Base-by-base conservation (phyloP, 92 coral and sea anemone genomes). In the Paragorgia papillata region DNA sequence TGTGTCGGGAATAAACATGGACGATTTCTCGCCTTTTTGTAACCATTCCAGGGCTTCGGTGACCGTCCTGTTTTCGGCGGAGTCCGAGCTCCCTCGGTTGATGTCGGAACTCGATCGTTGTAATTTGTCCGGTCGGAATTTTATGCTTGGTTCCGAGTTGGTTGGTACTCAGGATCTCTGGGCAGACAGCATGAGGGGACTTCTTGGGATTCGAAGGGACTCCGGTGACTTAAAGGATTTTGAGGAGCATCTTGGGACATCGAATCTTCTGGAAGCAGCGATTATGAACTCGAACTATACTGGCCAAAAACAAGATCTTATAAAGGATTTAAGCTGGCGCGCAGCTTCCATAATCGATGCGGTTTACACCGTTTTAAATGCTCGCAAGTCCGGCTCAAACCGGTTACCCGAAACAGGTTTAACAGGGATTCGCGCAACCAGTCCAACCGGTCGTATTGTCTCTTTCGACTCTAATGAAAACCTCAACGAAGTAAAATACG, bases 281-380 rank as follows among this genome's bases (percentile, higher is more conserved):
- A 9, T 71, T 6, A 71, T 7, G 18, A 8, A 56, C 33, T 56
- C 30, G 14, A 51, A 53, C 18, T 30, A 39, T 33, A 14, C 32
- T 53, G 24, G 30, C 5, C 48, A 4, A 13, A 71, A 53, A 25
- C 25, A 32, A 34, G 13, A 71, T 19, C 7, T n/a, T 19, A 71
- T 71, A 18, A 34, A n/a, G 26, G 19, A 32, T 13, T 34, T 29
- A 50, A n/a, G 57, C 10, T 58, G 58, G 67, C 84, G 83, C 22
- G 92, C 91, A 48, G 88, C 97, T 25, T 87, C 97, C 31, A 79
- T 87, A 1, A 83, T 95, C 32, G 97, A 95, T 73, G 90, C 99
- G 14, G 88, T 88, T 3, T 83, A 84, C 60, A 86, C 97, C 5
- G 82, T 89, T 10, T 89, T 96, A 3, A 62, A 77, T 30, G 96